phyloP scores from a whole-genome alignment of 2,113 vertebrate species.

The Sorex fumeus region DNA sequence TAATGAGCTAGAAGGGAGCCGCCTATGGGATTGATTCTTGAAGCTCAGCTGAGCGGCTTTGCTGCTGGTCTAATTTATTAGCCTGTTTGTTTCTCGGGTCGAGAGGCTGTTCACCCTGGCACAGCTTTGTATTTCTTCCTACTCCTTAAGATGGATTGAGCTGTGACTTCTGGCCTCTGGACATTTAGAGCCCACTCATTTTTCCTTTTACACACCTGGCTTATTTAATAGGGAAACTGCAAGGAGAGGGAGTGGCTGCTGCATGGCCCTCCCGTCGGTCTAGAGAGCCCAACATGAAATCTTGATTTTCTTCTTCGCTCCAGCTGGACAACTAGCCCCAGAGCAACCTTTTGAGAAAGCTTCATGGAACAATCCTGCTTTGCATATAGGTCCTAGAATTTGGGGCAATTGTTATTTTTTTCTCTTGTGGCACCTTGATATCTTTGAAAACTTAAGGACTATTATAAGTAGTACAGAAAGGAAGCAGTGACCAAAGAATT shows the following conservation, averaged over 20 bases:
- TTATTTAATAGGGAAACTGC: slow-evolving; percentile 26
- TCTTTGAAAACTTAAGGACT: too few relatives aligned
- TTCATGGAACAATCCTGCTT: background rate
- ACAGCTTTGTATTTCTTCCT: background rate
- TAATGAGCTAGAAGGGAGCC: slow-evolving; percentile 84
- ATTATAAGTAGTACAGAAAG: rapidly evolving
- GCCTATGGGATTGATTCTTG: background rate
- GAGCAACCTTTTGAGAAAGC: background rate
- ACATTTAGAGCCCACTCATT: background rate
- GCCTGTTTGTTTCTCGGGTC: slow-evolving; percentile 76
- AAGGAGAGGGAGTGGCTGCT: background rate
- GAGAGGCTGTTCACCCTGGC: slow-evolving; percentile 66
- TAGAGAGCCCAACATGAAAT: background rate
- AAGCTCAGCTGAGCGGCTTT: slow-evolving; percentile 39
- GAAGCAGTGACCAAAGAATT: background rate
- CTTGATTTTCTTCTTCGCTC: background rate
- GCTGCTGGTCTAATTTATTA: slow-evolving; percentile 76
- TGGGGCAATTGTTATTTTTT: background rate
- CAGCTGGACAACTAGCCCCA: background rate
- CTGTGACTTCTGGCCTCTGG: slow-evolving; percentile 28
- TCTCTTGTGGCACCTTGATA: background rate
- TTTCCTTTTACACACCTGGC: background rate
- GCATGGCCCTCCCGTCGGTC: background rate
- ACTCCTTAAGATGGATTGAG: background rate
- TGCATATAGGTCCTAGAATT: background rate